Conservation (phyloP, 1,140 invertebrate species). For the Drosophila sulfurigaster region DNA sequence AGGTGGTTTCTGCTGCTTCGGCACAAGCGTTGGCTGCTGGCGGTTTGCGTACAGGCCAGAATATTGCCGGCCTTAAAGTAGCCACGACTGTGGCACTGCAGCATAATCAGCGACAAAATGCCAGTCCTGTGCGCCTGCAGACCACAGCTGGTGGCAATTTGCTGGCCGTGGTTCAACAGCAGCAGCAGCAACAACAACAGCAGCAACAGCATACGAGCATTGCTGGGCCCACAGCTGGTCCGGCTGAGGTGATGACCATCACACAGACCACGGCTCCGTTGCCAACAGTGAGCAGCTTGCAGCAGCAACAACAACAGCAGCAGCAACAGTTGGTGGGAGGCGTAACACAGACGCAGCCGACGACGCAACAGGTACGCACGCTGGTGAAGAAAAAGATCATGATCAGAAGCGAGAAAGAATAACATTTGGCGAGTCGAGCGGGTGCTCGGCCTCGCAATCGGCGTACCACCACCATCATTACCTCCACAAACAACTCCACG, state of each 20-base stretch:
- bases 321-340: constrained; percentile 52
- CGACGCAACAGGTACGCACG: constrained; percentile 83
- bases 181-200: constrained; percentile 49
- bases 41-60: constrained; percentile 84
- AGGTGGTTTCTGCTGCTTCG: constrained; percentile 86
- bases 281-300: constrained; percentile 66
- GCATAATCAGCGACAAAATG: constrained; percentile 85
- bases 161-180: constrained; percentile 85
- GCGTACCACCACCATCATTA: constrained; percentile 57
- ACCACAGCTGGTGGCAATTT: constrained; percentile 85
- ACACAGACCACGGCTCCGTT: constrained; percentile 68
- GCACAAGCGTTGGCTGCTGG: constrained; percentile 85
- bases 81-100: constrained; percentile 76
- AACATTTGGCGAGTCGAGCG: constrained; percentile 61
- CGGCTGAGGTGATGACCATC: constrained; percentile 78
- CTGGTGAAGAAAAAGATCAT: constrained; percentile 85
- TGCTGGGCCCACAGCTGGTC: constrained; percentile 54
- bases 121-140: constrained; percentile 85
- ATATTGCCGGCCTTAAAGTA: constrained; percentile 86
- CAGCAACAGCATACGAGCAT: constrained; percentile 63
- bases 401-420: constrained; percentile 84
- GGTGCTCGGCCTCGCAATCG: constrained; percentile 56
- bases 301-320: constrained; percentile 60
- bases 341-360: constrained; percentile 47
- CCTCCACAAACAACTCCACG: constrained; percentile 16